Base-by-base conservation (phyloP, 2,888 invertebrate species). In the Caenorhabditis sp. region DNA sequence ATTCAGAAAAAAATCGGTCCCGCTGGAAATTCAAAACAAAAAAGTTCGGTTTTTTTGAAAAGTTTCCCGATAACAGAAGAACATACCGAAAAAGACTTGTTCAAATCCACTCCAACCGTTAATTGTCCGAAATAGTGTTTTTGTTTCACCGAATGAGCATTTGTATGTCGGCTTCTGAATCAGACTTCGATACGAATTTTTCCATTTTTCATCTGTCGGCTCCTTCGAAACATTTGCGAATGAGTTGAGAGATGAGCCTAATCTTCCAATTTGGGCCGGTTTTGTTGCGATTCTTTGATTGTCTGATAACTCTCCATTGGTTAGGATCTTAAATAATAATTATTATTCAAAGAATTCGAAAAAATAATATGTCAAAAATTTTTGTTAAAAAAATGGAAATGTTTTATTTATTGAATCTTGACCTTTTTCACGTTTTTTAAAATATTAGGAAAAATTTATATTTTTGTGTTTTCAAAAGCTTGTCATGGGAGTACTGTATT, bases 51-150 rank as follows among this genome's bases (percentile, higher is more conserved):
- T 36, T 36, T 36, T 36, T 36, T 5, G 43, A 43, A 43, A 43
- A 12, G 43, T 4, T 10, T 6, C 3, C 19, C 19, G 17, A n/a
- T 17, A 49, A 49, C 4, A 4, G 19, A 17, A n/a, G 17, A 51
- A 31, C 19, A 26, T 53, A 76, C 69, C 91, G 91, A 96, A 92
- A 88, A 97, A 97, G 12, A 97, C 92, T 87, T 93, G 92, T 27
- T 92, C 91, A 89, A 99, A 99, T 79, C 92, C 88, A n/a, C 91
- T 91, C 93, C 93, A 93, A 8, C 92, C 91, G 64, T 79, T 78
- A 66, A 87, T 84, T 27, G 86, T 74, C 58, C 74, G 68, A 24
- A 88, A 86, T 14, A 82, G 77, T 10, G 70, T 67, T 54, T 79
- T 75, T 21, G 86, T 84, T 51, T 82, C 83, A 12, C 75, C 54